These are phyloP conservation scores for Grammomys dolichurus DNA, from an alignment of 2,113 vertebrate species.

Conservation along the genomic window DNA sequence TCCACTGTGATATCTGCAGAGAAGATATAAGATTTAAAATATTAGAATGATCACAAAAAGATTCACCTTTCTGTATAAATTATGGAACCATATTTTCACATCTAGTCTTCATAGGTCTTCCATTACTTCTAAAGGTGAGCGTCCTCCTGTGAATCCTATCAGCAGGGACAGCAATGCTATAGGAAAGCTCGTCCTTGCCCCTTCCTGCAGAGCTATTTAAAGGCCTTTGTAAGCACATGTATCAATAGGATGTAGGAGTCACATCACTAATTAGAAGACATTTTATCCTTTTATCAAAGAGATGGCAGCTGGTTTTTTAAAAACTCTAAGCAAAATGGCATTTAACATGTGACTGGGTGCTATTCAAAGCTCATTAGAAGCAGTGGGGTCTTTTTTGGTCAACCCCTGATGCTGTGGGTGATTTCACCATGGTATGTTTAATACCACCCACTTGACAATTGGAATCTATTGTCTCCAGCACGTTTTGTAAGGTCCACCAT, in stretches of 20 bases:
- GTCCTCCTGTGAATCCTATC: neutral
- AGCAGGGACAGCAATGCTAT: conserved; percentile 50
- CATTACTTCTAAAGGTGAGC: conserved; percentile 26
- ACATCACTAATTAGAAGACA: conserved; percentile 81
- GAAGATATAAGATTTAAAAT: conserved; percentile 42
- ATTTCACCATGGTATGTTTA: neutral
- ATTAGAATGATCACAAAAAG: conserved; percentile 50
- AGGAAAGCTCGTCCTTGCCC: conserved; percentile 51
- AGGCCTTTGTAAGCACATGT: conserved; percentile 60
- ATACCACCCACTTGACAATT: neutral
- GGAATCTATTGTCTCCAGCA: neutral
- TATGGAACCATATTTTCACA: neutral
- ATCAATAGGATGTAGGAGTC: conserved; percentile 82
- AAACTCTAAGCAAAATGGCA: conserved; percentile 47
- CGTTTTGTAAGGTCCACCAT: neutral
- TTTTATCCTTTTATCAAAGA: conserved; percentile 60
- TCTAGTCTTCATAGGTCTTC: conserved; percentile 15
- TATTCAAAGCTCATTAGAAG: conserved; percentile 28
- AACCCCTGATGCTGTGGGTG: neutral
- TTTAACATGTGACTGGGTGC: conserved; percentile 62
- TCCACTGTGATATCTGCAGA: neutral
- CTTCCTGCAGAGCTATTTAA: conserved; percentile 82
- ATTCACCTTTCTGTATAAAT: conserved; percentile 42
- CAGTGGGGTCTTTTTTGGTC: neutral
- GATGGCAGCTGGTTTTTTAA: neutral